These are phyloP conservation scores for Opisthograptis luteolata DNA, from an alignment of 2,888 invertebrate genomes.

Conservation along the genomic window DNA sequence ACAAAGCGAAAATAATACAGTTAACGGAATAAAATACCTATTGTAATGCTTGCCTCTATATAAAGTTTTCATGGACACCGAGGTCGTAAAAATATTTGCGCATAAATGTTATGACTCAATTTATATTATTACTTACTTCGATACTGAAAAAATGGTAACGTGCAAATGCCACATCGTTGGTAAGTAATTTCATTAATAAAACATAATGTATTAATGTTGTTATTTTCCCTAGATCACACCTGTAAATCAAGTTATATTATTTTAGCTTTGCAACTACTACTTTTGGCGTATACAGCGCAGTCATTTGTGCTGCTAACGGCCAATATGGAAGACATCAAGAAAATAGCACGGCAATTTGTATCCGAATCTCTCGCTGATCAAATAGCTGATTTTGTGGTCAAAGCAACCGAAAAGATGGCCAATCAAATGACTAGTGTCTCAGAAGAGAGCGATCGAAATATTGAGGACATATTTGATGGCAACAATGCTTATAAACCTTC, in stretches of 20 bases:
- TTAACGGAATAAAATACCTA: no score
- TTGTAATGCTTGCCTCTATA: background rate
- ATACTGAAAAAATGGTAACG: background rate
- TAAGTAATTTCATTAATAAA: background rate
- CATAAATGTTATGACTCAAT: background rate
- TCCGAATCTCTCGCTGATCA: conserved; percentile 55
- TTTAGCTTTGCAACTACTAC: conserved; percentile 53
- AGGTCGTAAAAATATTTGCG: no score
- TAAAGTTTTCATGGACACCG: background rate
- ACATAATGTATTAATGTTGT: no score
- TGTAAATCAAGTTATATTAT: conserved; percentile 21
- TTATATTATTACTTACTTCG: background rate
- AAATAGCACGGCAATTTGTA: conserved; percentile 60
- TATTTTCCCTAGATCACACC: no score
- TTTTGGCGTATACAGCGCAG: conserved; percentile 39
- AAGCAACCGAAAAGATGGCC: conserved; percentile 15
- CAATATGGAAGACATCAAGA: conserved; percentile 62
- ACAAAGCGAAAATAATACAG: no score
- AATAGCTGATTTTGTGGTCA: conserved; percentile 49
- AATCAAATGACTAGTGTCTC: background rate
- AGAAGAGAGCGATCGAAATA: background rate
- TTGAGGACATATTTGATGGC: background rate
- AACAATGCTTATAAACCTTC: background rate
- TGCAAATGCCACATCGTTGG: background rate
- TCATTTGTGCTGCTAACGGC: conserved; percentile 62